Base-by-base conservation (phyloP, 2,888 invertebrate genomes). In the Drosophila rellima region DNA sequence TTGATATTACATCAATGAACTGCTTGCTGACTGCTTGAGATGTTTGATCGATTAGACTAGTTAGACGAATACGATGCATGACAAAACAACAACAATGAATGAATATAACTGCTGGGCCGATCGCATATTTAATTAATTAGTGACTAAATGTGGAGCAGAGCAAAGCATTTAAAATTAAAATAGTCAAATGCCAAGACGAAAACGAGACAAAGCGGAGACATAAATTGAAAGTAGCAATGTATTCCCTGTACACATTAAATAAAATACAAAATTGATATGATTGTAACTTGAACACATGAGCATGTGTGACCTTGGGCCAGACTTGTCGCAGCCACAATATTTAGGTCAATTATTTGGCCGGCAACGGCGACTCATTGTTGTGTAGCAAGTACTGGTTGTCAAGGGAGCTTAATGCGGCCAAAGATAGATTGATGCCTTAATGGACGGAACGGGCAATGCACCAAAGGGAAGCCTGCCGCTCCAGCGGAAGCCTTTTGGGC, bases 321-420 rank as follows among this genome's bases (percentile, higher is more conserved):
- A 70, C 61, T 70, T 70, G 84, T 83, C 72, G 84, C 75, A 70
- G 70, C 68, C 63, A 67, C 70, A 65, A 69, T 78, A 85, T 90
- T 83, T 85, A 71, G 85, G 90, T 85, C 85, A 85, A 80, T 87
- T 80, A 69, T 77, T 57, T 70, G 57, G 65, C 45, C 54, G 69
- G 63, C 79, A 61, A 48, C 52, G 2, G 15, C 11, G n/a, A 33
- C 26, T 37, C 35, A 80, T 68, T 66, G 68, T 68, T 66, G 68
- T 72, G 63, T 55, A 79, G 64, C 90, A 70, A 64, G 86, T 86
- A 69, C 74, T 67, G 61, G 45, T 62, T 68, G 42, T 52, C 51
- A 40, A 18, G 42, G 31, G 52, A 62, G 51, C 39, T 70, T 62
- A 75, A 75, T 55, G 70, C 76, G 52, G 39, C 54, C 56, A 47